Conservation (phyloP, 2,888 invertebrate species). For the Caenorhabditis virilis region DNA sequence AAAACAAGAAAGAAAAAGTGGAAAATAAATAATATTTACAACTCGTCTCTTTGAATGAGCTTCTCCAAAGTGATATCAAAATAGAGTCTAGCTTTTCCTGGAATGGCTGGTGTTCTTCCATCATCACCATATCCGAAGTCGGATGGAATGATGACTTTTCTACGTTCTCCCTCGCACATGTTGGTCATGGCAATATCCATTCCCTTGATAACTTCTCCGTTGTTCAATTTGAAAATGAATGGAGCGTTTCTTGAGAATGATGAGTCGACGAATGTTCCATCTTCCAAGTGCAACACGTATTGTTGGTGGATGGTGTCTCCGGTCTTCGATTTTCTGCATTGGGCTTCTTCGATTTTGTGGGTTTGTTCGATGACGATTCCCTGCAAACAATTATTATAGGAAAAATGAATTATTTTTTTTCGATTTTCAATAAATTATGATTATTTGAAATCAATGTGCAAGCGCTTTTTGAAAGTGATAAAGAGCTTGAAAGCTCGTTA, state of each 20-base stretch:
- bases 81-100: slow-evolving; percentile 65
- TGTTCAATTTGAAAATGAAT: slow-evolving; percentile 64
- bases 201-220: slow-evolving; percentile 65
- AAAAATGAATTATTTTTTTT: no score
- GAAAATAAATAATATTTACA: slow-evolving; percentile 37
- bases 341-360: slow-evolving; percentile 49
- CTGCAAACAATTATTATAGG: slow-evolving; percentile 12
- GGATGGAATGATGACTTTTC: slow-evolving; percentile 65
- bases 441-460: no score
- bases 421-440: no score
- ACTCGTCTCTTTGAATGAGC: slow-evolving; percentile 63
- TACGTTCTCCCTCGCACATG: slow-evolving; percentile 67
- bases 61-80: slow-evolving; percentile 68
- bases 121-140: slow-evolving; percentile 65
- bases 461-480: no score
- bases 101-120: slow-evolving; percentile 64
- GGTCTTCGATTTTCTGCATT: slow-evolving; percentile 51
- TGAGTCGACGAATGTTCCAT: slow-evolving; percentile 68
- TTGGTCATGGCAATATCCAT: slow-evolving; percentile 66
- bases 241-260: slow-evolving; percentile 64
- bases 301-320: slow-evolving; percentile 66
- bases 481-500: no score
- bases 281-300: slow-evolving; percentile 63
- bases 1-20: background rate
- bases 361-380: slow-evolving; percentile 41